Percentiles rank a stretch among this genome's conserved stretches.
phyloP scores from a whole-genome alignment of 2,888 invertebrate genomes.

The Oxytorus armatus region DNA sequence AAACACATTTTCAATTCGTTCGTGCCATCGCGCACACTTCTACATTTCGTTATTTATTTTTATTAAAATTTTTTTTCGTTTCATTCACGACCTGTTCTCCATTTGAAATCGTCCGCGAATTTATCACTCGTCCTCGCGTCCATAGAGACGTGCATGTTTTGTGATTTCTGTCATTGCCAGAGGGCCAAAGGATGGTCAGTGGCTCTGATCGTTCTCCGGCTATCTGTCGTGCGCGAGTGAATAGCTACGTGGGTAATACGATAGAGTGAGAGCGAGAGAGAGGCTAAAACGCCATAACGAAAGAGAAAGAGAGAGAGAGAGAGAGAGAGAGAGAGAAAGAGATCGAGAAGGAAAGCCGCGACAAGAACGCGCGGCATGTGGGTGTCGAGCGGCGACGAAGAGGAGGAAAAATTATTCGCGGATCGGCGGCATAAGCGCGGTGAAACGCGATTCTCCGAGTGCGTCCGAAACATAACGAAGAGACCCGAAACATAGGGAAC shows the following conservation, averaged over 20 bases:
- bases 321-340: slow-evolving; percentile 18
- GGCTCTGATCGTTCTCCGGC: slow-evolving; percentile 38
- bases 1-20: background rate
- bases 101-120: slow-evolving; percentile 17
- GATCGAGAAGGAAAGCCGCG: slow-evolving; percentile 23
- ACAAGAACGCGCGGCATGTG: slow-evolving; percentile 53
- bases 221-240: slow-evolving; percentile 29
- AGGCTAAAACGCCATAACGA: background rate
- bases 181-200: slow-evolving; percentile 50
- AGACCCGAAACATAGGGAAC: slow-evolving; percentile 70
- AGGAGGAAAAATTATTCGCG: slow-evolving; percentile 59
- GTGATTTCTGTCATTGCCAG: slow-evolving; percentile 63
- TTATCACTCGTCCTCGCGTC: slow-evolving; percentile 43
- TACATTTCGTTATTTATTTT: slow-evolving; percentile 3
- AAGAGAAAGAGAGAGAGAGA: slow-evolving; percentile 14
- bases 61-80: background rate
- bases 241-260: slow-evolving; percentile 27
- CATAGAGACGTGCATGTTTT: slow-evolving; percentile 51
- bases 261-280: background rate
- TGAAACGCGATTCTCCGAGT: slow-evolving; percentile 72
- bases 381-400: slow-evolving; percentile 74
- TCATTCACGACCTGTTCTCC: slow-evolving; percentile 1
- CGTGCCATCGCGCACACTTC: slow-evolving; percentile 5
- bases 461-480: slow-evolving; percentile 70
- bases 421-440: slow-evolving; percentile 70